Evolutionary conservation across 2,797 vertebrate species (phyloP), one percentile per base, ranked within the genome.

Genomic region (Cyprinella venusta): DNA sequence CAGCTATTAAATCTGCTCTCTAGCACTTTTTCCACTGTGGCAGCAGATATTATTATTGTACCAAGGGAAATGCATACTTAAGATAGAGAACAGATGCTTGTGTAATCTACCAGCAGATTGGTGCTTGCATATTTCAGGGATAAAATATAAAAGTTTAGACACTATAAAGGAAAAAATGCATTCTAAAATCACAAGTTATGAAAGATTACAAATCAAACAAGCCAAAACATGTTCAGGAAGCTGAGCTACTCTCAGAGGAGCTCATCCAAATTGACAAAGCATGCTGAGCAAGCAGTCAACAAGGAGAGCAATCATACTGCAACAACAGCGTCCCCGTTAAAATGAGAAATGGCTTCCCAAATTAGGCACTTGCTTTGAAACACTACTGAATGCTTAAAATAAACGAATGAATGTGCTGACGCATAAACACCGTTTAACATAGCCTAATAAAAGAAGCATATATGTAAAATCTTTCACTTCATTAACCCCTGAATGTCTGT

Each of bases 271-370:
- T 77, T 68, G 76, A 68, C 76, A 82, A 26, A 18, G 33, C 36
- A 74, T 75, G 76, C 76, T 79, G 64, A 75, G 45, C 59, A 48
- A 68, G 59, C 79, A 65, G 59, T 77, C 67, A 76, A 85, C 65
- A 45, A 75, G 45, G 33, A 79, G 48, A 24, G 13, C 42, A 82
- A 72, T 45, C 63, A 61, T n/a, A 71, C n/a, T 2, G 45, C 83
- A 68, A 82, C 70, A 82, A 38, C 54, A 63, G 61, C 38, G 40
- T 74, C 65, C 30, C n/a, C 0, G 30, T 50, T 70, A 76, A 82
- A 85, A 82, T 80, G 40, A 80, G 56, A 71, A 85, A 61, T 80
- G 76, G 54, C n/a, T 24, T 40, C 59, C 75, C 18, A 71, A 84
- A 84, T 81, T 61, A 80, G 70, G 18, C 10, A 24, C 52, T 18